These are phyloP conservation scores for Eira barbara DNA, from an alignment of 2,113 vertebrate genomes.

Conservation along the genomic window DNA sequence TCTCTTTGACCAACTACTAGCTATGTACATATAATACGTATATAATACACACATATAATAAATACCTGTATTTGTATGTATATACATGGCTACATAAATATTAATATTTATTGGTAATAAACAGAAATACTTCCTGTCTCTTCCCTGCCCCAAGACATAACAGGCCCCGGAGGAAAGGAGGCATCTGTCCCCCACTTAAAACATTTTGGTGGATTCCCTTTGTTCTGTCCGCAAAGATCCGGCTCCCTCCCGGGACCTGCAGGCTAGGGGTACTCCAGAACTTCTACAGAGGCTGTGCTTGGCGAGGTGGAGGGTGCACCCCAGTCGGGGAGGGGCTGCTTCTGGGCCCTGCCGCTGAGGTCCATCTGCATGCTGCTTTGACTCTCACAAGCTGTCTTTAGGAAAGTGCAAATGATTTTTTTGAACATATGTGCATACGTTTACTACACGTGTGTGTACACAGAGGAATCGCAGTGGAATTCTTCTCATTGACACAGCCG, in stretches of 20 bases:
- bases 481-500: not conserved
- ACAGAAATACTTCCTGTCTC: not conserved
- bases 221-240: not conserved
- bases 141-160: not conserved
- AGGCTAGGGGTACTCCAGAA: not conserved
- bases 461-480: not conserved
- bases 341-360: not conserved
- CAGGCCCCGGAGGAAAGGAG: not conserved
- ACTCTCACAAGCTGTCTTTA: not conserved
- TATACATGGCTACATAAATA: not conserved
- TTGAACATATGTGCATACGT: not conserved
- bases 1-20: not conserved
- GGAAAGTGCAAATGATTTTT: not conserved
- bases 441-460: no score
- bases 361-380: not conserved
- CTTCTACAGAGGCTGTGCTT: not conserved
- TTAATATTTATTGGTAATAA: no score
- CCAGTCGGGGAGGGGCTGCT: not conserved
- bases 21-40: no score
- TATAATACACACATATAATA: no score
- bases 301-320: not conserved
- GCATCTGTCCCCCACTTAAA: not conserved
- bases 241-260: fast-evolving
- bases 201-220: not conserved
- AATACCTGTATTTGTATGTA: no score